These are phyloP conservation scores for Malurus leucopterus DNA, from an alignment of 2,797 vertebrate genomes.

Conservation along the genomic window DNA sequence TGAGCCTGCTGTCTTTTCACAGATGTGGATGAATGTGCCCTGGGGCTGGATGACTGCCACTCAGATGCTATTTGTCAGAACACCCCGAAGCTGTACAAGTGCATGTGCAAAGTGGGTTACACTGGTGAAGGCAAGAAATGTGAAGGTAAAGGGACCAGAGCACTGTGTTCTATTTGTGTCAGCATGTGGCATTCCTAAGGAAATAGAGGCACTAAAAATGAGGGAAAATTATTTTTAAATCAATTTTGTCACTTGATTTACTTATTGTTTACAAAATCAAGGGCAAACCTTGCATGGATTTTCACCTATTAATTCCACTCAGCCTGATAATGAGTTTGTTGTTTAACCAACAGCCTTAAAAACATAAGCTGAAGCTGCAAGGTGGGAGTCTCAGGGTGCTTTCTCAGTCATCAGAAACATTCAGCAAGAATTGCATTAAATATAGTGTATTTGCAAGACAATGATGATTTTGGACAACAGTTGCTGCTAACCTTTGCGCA, in stretches of 20 bases:
- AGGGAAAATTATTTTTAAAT: neutral
- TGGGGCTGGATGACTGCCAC: slow-evolving; percentile 91
- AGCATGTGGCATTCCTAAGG: neutral
- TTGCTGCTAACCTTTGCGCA: neutral
- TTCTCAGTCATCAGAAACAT: neutral
- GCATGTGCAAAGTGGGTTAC: slow-evolving; percentile 91
- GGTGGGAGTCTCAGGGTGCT: neutral
- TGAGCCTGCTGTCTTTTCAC: slow-evolving; percentile 33
- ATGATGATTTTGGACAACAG: neutral
- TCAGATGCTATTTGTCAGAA: slow-evolving; percentile 94
- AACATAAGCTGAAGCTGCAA: neutral
- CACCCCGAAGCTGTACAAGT: slow-evolving; percentile 89
- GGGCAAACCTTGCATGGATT: neutral
- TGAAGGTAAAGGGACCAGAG: slow-evolving; percentile 78
- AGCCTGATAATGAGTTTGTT: neutral
- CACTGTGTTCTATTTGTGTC: neutral
- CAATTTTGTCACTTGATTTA: neutral
- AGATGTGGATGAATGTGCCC: slow-evolving; percentile 87
- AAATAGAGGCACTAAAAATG: neutral
- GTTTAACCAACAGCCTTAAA: neutral
- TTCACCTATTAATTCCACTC: neutral
- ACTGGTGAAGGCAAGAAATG: slow-evolving; percentile 89
- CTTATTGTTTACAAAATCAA: neutral
- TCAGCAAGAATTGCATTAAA: neutral
- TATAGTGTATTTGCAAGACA: slow-evolving; percentile 12